Conservation (phyloP, 2,888 invertebrate species). For the Ceriagrion tenellum region DNA sequence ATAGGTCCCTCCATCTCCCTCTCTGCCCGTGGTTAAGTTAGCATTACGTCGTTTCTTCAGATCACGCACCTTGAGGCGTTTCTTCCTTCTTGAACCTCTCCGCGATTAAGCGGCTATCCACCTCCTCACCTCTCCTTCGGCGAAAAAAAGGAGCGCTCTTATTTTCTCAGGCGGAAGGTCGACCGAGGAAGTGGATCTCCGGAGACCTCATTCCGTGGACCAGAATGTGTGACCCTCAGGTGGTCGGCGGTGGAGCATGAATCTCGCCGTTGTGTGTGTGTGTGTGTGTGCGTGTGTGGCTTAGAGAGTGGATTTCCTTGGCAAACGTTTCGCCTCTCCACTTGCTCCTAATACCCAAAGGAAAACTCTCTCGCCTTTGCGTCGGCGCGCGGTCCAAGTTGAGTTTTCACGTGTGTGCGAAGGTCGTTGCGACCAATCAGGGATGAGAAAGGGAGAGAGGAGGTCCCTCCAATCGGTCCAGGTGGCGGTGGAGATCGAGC, state of each 20-base stretch:
- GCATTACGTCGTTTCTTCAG: not conserved
- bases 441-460: no score
- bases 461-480: no score
- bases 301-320: not conserved
- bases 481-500: no score
- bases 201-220: slow-evolving; percentile 28
- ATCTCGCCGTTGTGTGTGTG: not conserved
- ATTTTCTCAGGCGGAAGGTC: slow-evolving; percentile 45
- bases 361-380: no score
- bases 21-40: no score
- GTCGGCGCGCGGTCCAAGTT: no score
- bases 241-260: not conserved
- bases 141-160: not conserved
- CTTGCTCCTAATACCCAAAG: no score
- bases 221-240: not conserved
- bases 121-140: not conserved
- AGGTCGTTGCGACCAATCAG: no score
- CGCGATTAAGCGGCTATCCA: not conserved
- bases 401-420: no score
- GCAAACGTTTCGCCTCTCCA: not conserved
- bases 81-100: no score
- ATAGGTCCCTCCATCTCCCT: not conserved
- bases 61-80: not conserved
- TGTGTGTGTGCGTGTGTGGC: not conserved
- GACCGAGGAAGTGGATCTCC: slow-evolving; percentile 40